These are phyloP conservation scores for Thalassoma bifasciatum DNA, from an alignment of 2,113 vertebrate species.

Conservation along the genomic window DNA sequence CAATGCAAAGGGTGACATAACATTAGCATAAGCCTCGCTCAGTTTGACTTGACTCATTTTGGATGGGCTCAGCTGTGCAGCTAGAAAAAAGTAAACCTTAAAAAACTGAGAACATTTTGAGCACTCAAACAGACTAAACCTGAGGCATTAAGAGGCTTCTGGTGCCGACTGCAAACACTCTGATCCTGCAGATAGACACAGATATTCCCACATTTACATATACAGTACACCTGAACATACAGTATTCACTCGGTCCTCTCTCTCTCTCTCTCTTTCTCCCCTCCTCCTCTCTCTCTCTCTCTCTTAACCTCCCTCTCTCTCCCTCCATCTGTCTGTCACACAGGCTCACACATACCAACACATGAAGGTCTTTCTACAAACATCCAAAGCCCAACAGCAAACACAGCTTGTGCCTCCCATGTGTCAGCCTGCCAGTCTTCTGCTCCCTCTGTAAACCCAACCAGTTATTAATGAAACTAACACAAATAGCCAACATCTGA, in stretches of 20 bases:
- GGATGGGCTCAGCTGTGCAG: slow-evolving; percentile 20
- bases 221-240: slow-evolving; percentile 65
- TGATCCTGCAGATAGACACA: slow-evolving; percentile 39
- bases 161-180: slow-evolving; percentile 48
- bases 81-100: slow-evolving; percentile 31
- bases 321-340: neutral
- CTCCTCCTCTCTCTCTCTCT: neutral
- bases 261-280: neutral
- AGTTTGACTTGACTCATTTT: slow-evolving; percentile 9
- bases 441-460: slow-evolving; percentile 73
- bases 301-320: slow-evolving; percentile 7
- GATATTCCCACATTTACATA: slow-evolving; percentile 32
- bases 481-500: slow-evolving; percentile 73
- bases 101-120: slow-evolving; percentile 42
- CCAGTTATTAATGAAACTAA: slow-evolving; percentile 79
- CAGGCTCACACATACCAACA: slow-evolving; percentile 21
- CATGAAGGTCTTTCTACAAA: slow-evolving; percentile 58
- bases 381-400: slow-evolving; percentile 75
- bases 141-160: slow-evolving; percentile 33
- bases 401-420: slow-evolving; percentile 73
- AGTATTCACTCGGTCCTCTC: slow-evolving; percentile 22
- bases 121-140: slow-evolving; percentile 44
- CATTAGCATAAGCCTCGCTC: slow-evolving; percentile 5
- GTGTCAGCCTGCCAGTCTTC: slow-evolving; percentile 72
- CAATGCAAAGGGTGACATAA: slow-evolving; percentile 18